Evolutionary conservation across 2,888 invertebrate species (phyloP), one percentile per base, ranked within the genome.

Genomic region (Lobophora halterata): DNA sequence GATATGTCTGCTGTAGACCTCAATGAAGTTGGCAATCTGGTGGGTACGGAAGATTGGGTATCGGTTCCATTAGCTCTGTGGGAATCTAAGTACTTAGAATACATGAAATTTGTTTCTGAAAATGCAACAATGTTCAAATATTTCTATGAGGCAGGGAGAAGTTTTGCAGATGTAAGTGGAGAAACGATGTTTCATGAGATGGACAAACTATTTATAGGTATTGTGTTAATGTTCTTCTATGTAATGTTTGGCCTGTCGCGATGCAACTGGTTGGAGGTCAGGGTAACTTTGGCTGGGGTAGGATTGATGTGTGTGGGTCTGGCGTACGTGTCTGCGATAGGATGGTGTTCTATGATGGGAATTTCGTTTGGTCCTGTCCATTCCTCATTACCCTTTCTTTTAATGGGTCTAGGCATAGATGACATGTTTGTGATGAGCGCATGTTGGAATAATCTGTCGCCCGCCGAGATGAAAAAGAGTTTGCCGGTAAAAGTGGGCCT

Each of bases 351-450:
- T 1, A 67, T 91, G 4, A 65, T 93, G 37, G 92, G 92, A 3
- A 85, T 95, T 17, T 89, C 92, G 14, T 95, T 93, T 70, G 94
- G 95, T 1, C 95, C 95, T 0, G 92, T 95, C 1, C 95, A 96
- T 70, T 92, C 93, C 5, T 93, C 95, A 6, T 76, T 95, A 43
- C 95, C 95, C 3, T 95, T 96, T 74, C 86, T 96, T 39, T 70
- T 96, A 7, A 91, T 95, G 90, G 95, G 95, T 45, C 89, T 94
- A 53, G 93, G 93, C 17, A 91, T 95, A 11, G 95, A 95, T 59
- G 95, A 96, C 64, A 94, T 95, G 90, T 95, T 96, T 74, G 94
- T 96, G 0, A 93, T 95, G 80, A 91, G 92, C 80, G 92, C 93
- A 9, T 92, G 93, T 64, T 94, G 93, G 93, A 90, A 92, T 45